Evolutionary conservation across 2,888 invertebrate genomes (phyloP).

Genomic region (Epiblema foenella): DNA sequence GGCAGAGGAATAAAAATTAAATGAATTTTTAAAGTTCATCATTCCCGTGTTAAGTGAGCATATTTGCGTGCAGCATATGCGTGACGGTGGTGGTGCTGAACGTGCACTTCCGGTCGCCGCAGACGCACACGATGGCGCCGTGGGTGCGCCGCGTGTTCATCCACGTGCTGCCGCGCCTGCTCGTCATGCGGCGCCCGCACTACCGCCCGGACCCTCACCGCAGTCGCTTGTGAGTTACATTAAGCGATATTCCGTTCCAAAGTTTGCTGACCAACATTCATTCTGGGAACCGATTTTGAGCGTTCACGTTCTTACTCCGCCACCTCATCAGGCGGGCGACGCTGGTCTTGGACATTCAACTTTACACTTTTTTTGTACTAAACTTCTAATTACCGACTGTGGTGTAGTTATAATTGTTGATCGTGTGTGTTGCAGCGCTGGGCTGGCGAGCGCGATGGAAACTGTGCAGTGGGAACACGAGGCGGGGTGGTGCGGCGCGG

Average conservation of each 20-base stretch:
- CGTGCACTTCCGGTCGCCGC: slow-evolving; percentile 98
- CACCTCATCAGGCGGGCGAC: too few relatives aligned
- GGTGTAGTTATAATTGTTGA: background rate
- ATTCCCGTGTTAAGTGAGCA: background rate
- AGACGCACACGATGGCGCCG: slow-evolving; percentile 98
- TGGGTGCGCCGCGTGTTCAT: slow-evolving; percentile 98
- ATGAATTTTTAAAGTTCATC: too few relatives aligned
- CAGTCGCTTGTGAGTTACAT: slow-evolving; percentile 75
- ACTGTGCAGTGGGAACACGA: slow-evolving; percentile 31
- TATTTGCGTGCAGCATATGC: slow-evolving; percentile 88
- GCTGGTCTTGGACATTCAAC: too few relatives aligned
- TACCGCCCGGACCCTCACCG: slow-evolving; percentile 86
- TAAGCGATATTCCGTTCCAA: background rate
- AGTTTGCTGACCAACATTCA: background rate
- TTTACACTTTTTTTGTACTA: too few relatives aligned
- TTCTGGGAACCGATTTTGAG: background rate
- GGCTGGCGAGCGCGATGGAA: slow-evolving; percentile 55
- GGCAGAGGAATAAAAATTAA: too few relatives aligned
- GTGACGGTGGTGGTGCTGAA: slow-evolving; percentile 98
- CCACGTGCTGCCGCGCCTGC: slow-evolving; percentile 96
- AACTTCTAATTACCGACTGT: background rate
- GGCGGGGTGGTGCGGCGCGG: slow-evolving; percentile 38
- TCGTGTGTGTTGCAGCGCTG: slow-evolving; percentile 58
- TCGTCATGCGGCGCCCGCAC: slow-evolving; percentile 95
- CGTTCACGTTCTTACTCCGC: background rate